Evolutionary conservation across 2,797 vertebrate genomes (phyloP).

Genomic region (Chrosomus eos): DNA sequence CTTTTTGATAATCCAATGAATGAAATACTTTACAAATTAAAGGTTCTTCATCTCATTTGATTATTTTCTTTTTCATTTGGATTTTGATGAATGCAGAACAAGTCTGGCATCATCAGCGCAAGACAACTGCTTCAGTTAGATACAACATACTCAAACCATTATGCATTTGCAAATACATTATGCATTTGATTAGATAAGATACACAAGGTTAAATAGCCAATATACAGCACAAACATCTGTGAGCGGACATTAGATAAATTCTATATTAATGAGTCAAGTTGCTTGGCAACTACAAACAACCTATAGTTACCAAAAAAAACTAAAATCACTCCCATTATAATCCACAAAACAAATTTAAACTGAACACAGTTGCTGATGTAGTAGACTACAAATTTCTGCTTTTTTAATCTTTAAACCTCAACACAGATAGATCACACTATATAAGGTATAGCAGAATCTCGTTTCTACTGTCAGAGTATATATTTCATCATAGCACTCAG

Average conservation of each 20-base stretch:
- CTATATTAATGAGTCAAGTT: not conserved
- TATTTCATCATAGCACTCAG: constrained; percentile 9
- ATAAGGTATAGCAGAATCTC: not conserved
- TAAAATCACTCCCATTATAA: not conserved
- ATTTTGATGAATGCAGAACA: not conserved
- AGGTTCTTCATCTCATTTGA: not conserved
- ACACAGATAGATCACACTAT: not conserved
- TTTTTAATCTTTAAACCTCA: not conserved
- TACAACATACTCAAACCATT: not conserved
- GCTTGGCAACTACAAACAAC: not conserved
- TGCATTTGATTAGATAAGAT: not conserved
- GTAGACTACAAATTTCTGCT: not conserved
- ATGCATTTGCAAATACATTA: not conserved
- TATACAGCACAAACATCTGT: not conserved
- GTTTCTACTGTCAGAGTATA: constrained; percentile 17
- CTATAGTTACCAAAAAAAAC: not conserved
- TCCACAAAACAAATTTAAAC: not conserved
- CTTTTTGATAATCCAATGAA: not conserved
- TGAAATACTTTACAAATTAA: not conserved
- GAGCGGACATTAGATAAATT: not conserved
- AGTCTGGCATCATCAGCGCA: not conserved
- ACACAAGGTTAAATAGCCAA: not conserved
- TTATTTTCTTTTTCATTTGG: no score
- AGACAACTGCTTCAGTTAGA: constrained; percentile 1
- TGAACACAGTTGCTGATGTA: not conserved